These are phyloP conservation scores for Oreochromis tanganicae DNA, from an alignment of 2,113 vertebrate species.

Conservation along the genomic window DNA sequence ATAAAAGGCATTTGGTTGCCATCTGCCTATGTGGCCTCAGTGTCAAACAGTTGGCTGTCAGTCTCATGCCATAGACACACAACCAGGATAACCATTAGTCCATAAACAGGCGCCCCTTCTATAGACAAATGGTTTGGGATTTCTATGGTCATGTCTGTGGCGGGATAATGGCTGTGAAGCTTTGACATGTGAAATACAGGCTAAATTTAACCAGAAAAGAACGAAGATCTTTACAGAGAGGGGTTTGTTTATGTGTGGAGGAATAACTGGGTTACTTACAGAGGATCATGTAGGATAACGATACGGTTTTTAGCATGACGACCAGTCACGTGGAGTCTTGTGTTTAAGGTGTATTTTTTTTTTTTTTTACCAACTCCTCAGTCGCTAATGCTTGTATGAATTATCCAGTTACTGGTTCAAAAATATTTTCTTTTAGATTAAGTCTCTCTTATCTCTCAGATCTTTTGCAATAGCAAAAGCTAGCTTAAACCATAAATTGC, in stretches of 20 bases:
- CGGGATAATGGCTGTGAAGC: slow-evolving; percentile 33
- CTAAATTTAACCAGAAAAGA: background rate
- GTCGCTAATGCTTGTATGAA: background rate
- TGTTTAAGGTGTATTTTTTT: background rate
- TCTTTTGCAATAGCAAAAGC: background rate
- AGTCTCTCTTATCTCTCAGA: background rate
- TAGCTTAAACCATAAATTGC: background rate
- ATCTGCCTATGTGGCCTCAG: slow-evolving; percentile 67
- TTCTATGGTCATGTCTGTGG: slow-evolving; percentile 53
- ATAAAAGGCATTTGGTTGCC: slow-evolving; percentile 71
- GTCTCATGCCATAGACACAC: slow-evolving; percentile 51
- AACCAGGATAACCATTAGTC: slow-evolving; percentile 67
- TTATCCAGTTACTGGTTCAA: background rate
- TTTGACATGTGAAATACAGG: slow-evolving; percentile 6
- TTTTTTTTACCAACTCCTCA: background rate
- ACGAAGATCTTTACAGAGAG: background rate
- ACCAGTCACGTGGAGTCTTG: background rate
- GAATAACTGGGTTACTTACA: slow-evolving; percentile 16
- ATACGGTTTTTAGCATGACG: background rate
- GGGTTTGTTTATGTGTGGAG: slow-evolving; percentile 22
- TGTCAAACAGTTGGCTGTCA: slow-evolving; percentile 66
- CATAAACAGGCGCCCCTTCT: slow-evolving; percentile 52
- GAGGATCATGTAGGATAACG: slow-evolving; percentile 7
- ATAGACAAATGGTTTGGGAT: slow-evolving; percentile 51
- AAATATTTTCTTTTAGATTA: background rate